Percentiles rank a stretch among this genome's conserved stretches.
Evolutionary conservation across 2,888 invertebrate genomes (phyloP).

Genomic region (Epirrita christyi): DNA sequence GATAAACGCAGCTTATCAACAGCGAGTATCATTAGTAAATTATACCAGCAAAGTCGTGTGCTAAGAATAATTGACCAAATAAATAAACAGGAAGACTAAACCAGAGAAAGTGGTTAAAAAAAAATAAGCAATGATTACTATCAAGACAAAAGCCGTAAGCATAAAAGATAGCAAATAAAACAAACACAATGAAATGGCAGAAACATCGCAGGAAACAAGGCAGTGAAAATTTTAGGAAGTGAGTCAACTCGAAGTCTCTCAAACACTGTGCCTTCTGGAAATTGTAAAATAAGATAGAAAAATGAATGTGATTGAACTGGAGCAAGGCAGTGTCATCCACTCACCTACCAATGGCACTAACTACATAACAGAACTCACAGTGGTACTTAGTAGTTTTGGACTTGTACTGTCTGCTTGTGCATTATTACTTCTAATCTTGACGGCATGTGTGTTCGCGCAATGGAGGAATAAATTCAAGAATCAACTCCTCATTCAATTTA

Average conservation of each 20-base stretch:
- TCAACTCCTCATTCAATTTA: constrained; percentile 69
- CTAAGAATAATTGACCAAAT: not conserved
- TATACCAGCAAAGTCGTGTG: constrained; percentile 14
- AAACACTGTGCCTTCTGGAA: not conserved
- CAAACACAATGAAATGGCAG: constrained; percentile 5
- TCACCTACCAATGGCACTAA: constrained; percentile 40
- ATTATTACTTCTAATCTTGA: constrained; percentile 58
- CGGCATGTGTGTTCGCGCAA: constrained; percentile 62
- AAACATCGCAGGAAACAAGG: constrained; percentile 2
- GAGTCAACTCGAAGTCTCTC: too few species aligned
- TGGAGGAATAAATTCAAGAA: constrained; percentile 73
- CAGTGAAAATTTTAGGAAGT: not conserved
- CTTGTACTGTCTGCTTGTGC: constrained; percentile 56
- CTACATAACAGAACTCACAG: constrained; percentile 40
- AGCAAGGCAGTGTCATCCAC: constrained; percentile 42
- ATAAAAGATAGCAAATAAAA: not conserved
- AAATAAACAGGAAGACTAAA: not conserved
- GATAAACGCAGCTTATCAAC: constrained; percentile 5
- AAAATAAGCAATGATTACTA: not conserved
- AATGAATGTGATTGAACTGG: constrained; percentile 33
- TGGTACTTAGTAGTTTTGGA: constrained; percentile 55
- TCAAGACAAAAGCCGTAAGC: not conserved
- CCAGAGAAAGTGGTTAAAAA: not conserved
- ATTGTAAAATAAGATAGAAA: not conserved
- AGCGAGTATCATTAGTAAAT: constrained; percentile 13